Conservation (phyloP, 2,797 vertebrate genomes). For the Acridotheres tristis region DNA sequence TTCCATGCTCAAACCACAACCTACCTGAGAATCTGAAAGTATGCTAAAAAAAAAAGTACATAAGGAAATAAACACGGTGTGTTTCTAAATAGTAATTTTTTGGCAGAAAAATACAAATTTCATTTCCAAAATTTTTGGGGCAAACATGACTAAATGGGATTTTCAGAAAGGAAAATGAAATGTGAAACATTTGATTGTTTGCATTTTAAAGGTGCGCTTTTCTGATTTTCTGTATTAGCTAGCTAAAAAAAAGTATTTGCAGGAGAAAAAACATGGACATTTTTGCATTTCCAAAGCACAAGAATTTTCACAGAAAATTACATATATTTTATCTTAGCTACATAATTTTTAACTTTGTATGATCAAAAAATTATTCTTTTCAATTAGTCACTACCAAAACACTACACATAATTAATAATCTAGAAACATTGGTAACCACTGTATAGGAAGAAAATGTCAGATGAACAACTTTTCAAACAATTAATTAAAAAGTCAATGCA, state of each 20-base stretch:
- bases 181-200: not conserved
- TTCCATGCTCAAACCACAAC: not conserved
- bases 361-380: not conserved
- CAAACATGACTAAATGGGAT: not conserved
- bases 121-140: not conserved
- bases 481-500: not conserved
- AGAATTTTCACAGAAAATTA: not conserved
- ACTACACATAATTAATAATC: not conserved
- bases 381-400: not conserved
- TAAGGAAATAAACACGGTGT: fast-evolving
- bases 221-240: not conserved
- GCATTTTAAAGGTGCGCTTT: not conserved
- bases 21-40: not conserved
- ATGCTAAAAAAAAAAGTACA: not conserved
- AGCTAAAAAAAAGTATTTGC: not conserved
- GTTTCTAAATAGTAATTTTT: not conserved
- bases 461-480: not conserved
- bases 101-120: not conserved
- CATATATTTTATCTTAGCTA: not conserved
- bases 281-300: not conserved
- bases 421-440: not conserved
- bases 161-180: not conserved
- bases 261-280: not conserved
- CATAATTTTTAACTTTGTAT: not conserved
- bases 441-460: not conserved